Evolutionary conservation across 2,888 invertebrate genomes (phyloP).

Genomic region (Leucania comma): DNA sequence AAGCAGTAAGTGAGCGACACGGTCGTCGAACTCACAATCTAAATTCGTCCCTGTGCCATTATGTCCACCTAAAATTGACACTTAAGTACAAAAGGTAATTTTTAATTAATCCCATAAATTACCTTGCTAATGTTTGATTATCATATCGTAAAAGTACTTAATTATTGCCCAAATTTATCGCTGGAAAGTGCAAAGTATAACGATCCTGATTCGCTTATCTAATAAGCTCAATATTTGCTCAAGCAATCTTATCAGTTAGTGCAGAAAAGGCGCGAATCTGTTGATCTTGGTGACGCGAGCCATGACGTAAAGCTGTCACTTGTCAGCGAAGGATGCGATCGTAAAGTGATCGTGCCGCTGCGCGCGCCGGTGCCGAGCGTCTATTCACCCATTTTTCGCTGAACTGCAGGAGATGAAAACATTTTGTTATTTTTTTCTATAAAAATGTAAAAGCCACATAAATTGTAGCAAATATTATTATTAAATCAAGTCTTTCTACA

Average conservation of each 20-base stretch:
- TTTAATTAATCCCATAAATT: slow-evolving; percentile 45
- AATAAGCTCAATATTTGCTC: slow-evolving; percentile 80
- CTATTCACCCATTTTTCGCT: slow-evolving; percentile 15
- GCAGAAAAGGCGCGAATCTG: slow-evolving; percentile 82
- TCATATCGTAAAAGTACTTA: slow-evolving; percentile 74
- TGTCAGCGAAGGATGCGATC: slow-evolving; percentile 60
- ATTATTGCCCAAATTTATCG: slow-evolving; percentile 80
- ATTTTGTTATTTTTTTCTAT: neutral
- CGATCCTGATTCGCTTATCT: slow-evolving; percentile 85
- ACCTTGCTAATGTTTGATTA: slow-evolving; percentile 70
- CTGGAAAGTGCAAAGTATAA: slow-evolving; percentile 87
- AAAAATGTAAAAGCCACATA: neutral
- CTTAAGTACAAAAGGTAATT: slow-evolving; percentile 42
- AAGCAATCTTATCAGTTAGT: slow-evolving; percentile 80
- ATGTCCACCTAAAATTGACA: slow-evolving; percentile 53
- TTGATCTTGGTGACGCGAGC: slow-evolving; percentile 77
- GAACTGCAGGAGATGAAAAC: neutral
- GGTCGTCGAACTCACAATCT: slow-evolving; percentile 78
- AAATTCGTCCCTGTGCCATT: slow-evolving; percentile 64
- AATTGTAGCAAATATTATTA: neutral
- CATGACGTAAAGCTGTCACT: slow-evolving; percentile 79
- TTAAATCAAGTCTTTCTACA: neutral
- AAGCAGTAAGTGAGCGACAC: slow-evolving; percentile 71
- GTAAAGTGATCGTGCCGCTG: slow-evolving; percentile 30
- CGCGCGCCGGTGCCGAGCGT: neutral